A percentile compares a stretch with the other conserved stretches of the same genome.
These are phyloP conservation scores for Fabriciana adippe DNA, from an alignment of 2,888 invertebrate species.

Conservation along the genomic window DNA sequence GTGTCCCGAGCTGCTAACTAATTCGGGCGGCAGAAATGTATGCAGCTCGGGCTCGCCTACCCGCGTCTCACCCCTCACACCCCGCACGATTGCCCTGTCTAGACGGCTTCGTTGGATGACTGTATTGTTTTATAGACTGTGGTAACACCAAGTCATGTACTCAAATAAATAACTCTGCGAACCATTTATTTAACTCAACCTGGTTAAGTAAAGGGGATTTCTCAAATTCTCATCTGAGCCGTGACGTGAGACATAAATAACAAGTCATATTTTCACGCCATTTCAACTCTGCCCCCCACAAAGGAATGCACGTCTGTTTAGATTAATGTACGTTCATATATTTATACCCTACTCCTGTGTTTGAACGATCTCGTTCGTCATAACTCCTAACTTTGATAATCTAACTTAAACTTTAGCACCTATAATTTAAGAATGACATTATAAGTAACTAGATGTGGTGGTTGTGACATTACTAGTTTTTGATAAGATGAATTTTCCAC, in stretches of 20 bases:
- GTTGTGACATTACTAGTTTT: constrained; percentile 46
- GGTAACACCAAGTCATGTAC: constrained; percentile 16
- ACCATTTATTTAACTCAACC: constrained; percentile 37
- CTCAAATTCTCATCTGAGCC: constrained; percentile 58
- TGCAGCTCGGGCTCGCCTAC: no score
- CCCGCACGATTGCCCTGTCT: no score
- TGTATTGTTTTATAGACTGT: no score
- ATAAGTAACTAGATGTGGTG: background rate
- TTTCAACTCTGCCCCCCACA: constrained; percentile 76
- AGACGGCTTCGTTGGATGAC: no score
- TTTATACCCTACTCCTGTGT: constrained; percentile 70
- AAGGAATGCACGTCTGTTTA: constrained; percentile 76
- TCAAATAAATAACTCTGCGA: constrained; percentile 34
- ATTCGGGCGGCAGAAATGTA: no score
- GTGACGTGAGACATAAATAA: constrained; percentile 71
- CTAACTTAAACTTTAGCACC: constrained; percentile 40
- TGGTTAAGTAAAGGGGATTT: constrained; percentile 43
- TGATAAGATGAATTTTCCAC: constrained; percentile 73
- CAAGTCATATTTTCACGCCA: constrained; percentile 79
- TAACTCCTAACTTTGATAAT: constrained; percentile 46
- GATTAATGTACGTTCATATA: constrained; percentile 81
- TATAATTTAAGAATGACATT: constrained; percentile 32
- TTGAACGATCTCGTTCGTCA: constrained; percentile 54
- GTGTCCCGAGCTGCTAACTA: no score
- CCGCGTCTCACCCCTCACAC: no score